phyloP scores from a whole-genome alignment of 2,113 vertebrate species.

The Lamprologus callipterus region DNA sequence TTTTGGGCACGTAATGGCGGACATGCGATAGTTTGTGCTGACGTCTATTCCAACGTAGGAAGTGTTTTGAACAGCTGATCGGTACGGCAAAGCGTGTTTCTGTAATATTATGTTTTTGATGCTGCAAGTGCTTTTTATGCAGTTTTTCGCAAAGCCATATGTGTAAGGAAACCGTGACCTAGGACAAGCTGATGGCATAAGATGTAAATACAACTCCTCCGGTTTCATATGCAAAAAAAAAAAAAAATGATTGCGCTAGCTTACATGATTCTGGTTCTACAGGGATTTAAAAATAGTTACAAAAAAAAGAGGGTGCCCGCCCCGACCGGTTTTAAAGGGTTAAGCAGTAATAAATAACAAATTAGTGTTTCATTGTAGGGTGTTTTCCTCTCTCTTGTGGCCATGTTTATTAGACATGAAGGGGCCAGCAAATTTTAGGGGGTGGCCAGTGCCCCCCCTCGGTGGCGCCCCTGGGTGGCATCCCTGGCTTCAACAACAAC shows the following conservation, averaged over 20 bases:
- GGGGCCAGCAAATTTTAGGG: background rate
- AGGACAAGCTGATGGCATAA: background rate
- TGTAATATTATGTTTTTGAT: background rate
- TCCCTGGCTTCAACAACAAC: background rate
- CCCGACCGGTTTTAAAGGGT: background rate
- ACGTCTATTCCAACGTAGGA: background rate
- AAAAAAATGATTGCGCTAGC: background rate
- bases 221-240: background rate
- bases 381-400: background rate
- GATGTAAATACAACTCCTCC: background rate
- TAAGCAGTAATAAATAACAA: background rate
- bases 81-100: fast-evolving
- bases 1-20: background rate
- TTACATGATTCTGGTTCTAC: background rate
- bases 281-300: background rate
- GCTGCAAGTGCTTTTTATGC: background rate
- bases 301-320: background rate
- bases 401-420: background rate
- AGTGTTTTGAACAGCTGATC: background rate
- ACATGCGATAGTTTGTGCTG: background rate
- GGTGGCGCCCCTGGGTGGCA: background rate
- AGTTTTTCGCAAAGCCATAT: background rate
- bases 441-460: background rate
- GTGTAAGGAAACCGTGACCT: background rate
- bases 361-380: background rate